A percentile compares a stretch with the other conserved stretches of the same genome.
These are phyloP conservation scores for Lepilemur ruficaudatus DNA, from an alignment of 2,797 vertebrate genomes.

Conservation along the genomic window DNA sequence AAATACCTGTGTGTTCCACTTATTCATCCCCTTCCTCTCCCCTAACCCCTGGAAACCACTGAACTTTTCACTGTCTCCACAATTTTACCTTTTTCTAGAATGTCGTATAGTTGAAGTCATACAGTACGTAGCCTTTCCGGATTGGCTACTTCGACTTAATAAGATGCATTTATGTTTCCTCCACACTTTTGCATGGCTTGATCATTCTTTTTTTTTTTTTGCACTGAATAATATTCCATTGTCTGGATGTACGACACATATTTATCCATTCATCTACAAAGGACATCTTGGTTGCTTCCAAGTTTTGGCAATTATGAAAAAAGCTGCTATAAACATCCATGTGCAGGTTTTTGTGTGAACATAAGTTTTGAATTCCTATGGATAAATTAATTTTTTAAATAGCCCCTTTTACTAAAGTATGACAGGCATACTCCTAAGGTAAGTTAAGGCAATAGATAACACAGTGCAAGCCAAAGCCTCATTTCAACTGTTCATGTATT, in stretches of 20 bases:
- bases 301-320: neutral
- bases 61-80: neutral
- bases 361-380: neutral
- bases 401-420: neutral
- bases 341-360: neutral
- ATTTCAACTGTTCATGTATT: neutral
- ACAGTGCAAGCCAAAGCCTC: neutral
- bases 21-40: neutral
- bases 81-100: neutral
- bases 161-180: neutral
- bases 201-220: neutral
- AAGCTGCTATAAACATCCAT: neutral
- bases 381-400: neutral
- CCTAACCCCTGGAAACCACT: neutral
- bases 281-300: neutral
- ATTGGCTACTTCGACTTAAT: neutral
- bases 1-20: no score
- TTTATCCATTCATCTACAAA: neutral
- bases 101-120: neutral
- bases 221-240: neutral
- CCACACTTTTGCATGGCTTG: neutral
- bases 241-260: neutral
- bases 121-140: neutral
- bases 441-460: neutral
- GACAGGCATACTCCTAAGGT: neutral